Conservation (phyloP, 2,113 vertebrate species). For the Bubo blakistoni region DNA sequence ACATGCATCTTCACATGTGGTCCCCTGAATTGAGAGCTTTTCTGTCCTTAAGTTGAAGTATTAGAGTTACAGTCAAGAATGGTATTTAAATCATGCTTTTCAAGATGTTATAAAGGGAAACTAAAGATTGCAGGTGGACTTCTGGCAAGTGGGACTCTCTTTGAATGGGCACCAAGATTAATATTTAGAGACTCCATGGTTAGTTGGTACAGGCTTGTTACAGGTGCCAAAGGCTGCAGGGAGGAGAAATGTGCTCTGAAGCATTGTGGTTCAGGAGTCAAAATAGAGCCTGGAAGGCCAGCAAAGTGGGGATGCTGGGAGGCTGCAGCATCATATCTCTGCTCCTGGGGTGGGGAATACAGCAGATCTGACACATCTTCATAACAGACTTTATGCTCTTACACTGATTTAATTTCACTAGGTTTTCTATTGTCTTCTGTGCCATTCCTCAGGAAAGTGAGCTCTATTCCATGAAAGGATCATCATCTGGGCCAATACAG, state of each 20-base stretch:
- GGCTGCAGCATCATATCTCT: neutral
- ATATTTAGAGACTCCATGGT: neutral
- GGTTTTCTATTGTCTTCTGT: neutral
- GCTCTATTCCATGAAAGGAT: neutral
- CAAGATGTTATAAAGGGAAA: neutral
- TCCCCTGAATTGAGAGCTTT: neutral
- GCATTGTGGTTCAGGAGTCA: too few relatives aligned
- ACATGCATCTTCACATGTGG: neutral
- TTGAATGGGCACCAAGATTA: neutral
- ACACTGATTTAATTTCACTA: neutral
- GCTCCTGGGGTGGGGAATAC: neutral
- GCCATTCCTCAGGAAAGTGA: neutral
- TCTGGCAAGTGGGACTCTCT: neutral
- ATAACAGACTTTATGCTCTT: neutral
- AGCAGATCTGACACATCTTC: neutral
- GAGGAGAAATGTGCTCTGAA: neutral
- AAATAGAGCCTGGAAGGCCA: neutral
- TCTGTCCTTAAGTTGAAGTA: neutral
- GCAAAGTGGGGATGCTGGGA: neutral
- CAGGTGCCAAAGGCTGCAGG: neutral
- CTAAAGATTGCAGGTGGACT: neutral
- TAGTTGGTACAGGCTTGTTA: neutral
- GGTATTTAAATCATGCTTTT: neutral
- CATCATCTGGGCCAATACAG: neutral
- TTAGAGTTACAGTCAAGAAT: neutral